These are phyloP conservation scores for Cathartes aura DNA, from an alignment of 2,113 vertebrate species.

Conservation along the genomic window DNA sequence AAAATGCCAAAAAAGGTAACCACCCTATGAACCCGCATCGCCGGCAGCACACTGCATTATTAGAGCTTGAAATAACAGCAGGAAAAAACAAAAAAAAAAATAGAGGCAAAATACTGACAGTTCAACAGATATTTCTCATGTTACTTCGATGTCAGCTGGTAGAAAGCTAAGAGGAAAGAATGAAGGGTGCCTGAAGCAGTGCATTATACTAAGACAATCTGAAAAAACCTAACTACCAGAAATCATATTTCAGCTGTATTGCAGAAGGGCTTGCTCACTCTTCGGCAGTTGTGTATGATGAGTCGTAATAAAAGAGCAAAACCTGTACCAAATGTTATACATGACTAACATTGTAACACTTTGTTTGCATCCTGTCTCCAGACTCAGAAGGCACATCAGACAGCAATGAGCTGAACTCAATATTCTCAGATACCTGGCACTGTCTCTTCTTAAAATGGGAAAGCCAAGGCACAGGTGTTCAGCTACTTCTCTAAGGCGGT, in stretches of 20 bases:
- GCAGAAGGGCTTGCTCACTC: neutral
- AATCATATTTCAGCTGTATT: neutral
- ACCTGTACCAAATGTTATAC: neutral
- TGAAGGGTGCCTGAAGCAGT: neutral
- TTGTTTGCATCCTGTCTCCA: neutral
- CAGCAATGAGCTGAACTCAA: accelerated
- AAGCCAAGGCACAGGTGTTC: neutral
- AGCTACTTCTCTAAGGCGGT: neutral
- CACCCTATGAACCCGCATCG: neutral
- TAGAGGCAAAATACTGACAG: neutral
- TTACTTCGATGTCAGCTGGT: neutral
- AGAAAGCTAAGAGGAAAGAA: neutral
- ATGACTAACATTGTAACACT: accelerated
- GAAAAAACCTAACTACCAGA: neutral
- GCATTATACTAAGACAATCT: neutral
- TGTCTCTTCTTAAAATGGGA: accelerated
- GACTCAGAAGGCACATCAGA: neutral
- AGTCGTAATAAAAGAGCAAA: neutral
- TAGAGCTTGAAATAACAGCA: neutral
- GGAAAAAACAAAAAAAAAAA: neutral
- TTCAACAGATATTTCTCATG: neutral
- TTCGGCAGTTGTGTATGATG: neutral
- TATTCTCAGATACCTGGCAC: neutral
- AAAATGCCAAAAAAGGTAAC: constrained; percentile 28
- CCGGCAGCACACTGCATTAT: constrained; percentile 17